Evolutionary conservation across 2,888 invertebrate species (phyloP), one percentile per base, ranked within the genome.

Genomic region (Caenorhabditis macrosperma): DNA sequence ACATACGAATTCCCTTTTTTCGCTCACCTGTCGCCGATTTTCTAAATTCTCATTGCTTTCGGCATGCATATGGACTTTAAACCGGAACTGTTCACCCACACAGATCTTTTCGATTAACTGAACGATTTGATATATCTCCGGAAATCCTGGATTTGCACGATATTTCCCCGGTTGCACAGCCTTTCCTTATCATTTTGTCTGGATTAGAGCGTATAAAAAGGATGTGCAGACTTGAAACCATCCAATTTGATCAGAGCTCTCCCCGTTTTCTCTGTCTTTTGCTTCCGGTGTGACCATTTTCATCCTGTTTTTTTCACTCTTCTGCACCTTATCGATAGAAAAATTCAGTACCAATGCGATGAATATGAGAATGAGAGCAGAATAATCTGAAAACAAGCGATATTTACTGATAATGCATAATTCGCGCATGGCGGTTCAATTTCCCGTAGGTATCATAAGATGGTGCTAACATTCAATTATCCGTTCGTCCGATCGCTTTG

Each of bases 1-100:
- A 24, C 59, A 71, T 55, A 71, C 71, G 61, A 71, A 71, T 44
- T 30, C 61, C 12, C 48, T 1, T 61, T 28, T 46, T 48, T 20
- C 3, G 17, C 12, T 7, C 12, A 12, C 17, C n/a, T 17, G 30
- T 48, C 30, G 30, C 22, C 6, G 12, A 12, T 17, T 17, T 17
- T 61, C n/a, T n/a, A n/a, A n/a, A n/a, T n/a, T 17, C 26, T 7
- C 10, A 44, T 44, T 24, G 28, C 15, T 17, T 20, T 22, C 46
- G n/a, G 17, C 26, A 28, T 33, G 0, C 15, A 30, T 30, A 28
- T 10, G 38, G 26, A 57, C 68, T 68, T 59, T 68, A 35, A 3
- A 33, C 66, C 33, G 20, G 22, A 66, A 46, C 33, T 22, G 35
- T 63, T 52, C 33, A 63, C 35, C n/a, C 3, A 4, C 26, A 15